phyloP scores from a whole-genome alignment of 2,888 invertebrate species.

The Tinea pellionella region DNA sequence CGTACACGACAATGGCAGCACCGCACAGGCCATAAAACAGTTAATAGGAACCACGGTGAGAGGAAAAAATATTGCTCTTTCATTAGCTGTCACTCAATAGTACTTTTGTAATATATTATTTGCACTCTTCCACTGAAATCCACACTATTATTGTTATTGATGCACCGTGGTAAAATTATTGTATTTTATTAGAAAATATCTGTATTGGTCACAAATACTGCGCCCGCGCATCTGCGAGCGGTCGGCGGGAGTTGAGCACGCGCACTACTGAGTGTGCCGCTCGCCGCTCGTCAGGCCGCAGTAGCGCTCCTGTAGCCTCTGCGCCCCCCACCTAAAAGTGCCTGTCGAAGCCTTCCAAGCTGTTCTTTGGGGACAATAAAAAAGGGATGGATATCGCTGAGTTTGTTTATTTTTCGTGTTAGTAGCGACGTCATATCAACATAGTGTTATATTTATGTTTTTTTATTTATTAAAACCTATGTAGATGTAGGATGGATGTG shows the following conservation, averaged over 20 bases:
- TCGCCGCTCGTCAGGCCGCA: constrained; percentile 43
- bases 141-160: constrained; percentile 3
- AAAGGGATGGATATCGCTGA: constrained; percentile 59
- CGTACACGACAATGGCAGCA: constrained; percentile 58
- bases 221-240: constrained; percentile 57
- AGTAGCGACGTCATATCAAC: constrained; percentile 61
- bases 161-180: neutral
- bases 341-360: neutral
- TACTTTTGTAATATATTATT: neutral
- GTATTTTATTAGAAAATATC: constrained; percentile 1
- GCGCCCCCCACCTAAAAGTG: constrained; percentile 24
- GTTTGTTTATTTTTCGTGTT: constrained; percentile 66
- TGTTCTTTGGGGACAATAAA: constrained; percentile 19
- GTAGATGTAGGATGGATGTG: neutral
- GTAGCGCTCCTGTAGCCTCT: constrained; percentile 60
- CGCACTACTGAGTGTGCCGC: constrained; percentile 51
- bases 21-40: constrained; percentile 59
- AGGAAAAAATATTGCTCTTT: constrained; percentile 33
- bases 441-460: constrained; percentile 15
- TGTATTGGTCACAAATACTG: constrained; percentile 32
- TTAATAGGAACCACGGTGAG: constrained; percentile 40
- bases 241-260: constrained; percentile 56
- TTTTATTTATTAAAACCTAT: neutral
- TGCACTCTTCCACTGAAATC: constrained; percentile 4
- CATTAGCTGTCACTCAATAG: neutral